A percentile compares a stretch with the other conserved stretches of the same genome.
phyloP scores from a whole-genome alignment of 2,797 vertebrate genomes.

The Threskiornis aethiopicus region DNA sequence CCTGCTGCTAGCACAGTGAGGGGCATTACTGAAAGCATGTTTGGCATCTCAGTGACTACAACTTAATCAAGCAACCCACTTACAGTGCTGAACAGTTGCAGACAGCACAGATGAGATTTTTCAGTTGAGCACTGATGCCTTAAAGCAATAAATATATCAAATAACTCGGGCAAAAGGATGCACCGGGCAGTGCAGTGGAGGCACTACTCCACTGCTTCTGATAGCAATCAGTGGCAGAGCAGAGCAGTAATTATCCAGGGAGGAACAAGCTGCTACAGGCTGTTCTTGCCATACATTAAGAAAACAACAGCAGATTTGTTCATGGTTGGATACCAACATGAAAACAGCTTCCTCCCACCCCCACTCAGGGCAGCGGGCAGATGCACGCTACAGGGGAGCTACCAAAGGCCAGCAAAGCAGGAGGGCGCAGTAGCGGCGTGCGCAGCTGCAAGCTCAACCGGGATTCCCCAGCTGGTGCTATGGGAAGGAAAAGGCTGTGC shows the following conservation, averaged over 20 bases:
- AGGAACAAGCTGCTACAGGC: slow-evolving; percentile 7
- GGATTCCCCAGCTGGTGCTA: background rate
- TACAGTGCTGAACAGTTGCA: background rate
- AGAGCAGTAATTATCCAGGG: background rate
- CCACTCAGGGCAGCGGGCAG: accelerated
- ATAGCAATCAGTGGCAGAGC: background rate
- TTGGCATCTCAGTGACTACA: background rate
- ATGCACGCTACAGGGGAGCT: accelerated
- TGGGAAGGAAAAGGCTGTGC: background rate
- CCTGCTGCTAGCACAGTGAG: background rate
- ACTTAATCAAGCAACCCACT: background rate
- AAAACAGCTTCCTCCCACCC: background rate
- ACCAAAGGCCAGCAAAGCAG: background rate
- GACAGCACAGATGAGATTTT: background rate
- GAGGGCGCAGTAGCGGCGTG: accelerated
- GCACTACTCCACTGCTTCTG: background rate
- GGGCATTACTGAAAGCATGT: background rate
- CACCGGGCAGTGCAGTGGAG: accelerated
- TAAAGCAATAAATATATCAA: background rate
- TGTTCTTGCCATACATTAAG: background rate
- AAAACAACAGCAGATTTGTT: slow-evolving; percentile 27
- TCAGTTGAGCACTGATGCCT: background rate
- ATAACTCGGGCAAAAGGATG: background rate
- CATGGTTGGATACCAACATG: background rate
- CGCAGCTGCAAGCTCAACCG: accelerated